Base-by-base conservation (phyloP, 1,140 invertebrate species). In the Pseudomyrmex sp. region DNA sequence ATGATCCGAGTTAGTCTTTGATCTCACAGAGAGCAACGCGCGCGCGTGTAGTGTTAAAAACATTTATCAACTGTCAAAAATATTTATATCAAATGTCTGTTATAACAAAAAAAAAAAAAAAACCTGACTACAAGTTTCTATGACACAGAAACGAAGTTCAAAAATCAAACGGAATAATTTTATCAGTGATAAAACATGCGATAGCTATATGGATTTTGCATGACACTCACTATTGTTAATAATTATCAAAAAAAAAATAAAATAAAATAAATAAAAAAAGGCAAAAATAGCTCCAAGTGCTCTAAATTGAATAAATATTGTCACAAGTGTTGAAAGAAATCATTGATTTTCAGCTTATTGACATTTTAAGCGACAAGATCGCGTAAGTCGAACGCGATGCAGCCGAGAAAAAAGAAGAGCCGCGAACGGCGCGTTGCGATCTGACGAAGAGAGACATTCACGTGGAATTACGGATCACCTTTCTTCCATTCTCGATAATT, bases 341-440 rank as follows among this genome's bases (percentile, higher is more conserved):
- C 20, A 59, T 80, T 80, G 15, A 61, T 72, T 80, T 80, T 80
- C 76, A 80, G 76, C 66, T 80, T 35, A 56, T 59, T 48, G 65
- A 8, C 15, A 35, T 70, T 5, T 48, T 50, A 56, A 59, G 1
- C 54, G 44, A 48, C 66, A 61, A 59, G 15, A 70, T 70, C 23
- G 54, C 18, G 44, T 72, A 50, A 23, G 26, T 79, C 65, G 44
- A 48, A 50, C 7, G 48, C 12, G 20, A 50, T 72, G 54, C 76
- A 61, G n/a, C 12, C 10, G 76, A 80, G 69, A 61, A 13, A 23
- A 70, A 72, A 59, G n/a, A 80, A 72, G 56, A 50, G 20, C 44
- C 44, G 54, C 3, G 23, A 48, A 50, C 44, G 44, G 2, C 59
- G n/a, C 44, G 1, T 46, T 59, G 23, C 20, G 2, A 72, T 61